Evolutionary conservation across 2,888 invertebrate species (phyloP), one percentile per base, ranked within the genome.

Genomic region (Eilema griseolum): DNA sequence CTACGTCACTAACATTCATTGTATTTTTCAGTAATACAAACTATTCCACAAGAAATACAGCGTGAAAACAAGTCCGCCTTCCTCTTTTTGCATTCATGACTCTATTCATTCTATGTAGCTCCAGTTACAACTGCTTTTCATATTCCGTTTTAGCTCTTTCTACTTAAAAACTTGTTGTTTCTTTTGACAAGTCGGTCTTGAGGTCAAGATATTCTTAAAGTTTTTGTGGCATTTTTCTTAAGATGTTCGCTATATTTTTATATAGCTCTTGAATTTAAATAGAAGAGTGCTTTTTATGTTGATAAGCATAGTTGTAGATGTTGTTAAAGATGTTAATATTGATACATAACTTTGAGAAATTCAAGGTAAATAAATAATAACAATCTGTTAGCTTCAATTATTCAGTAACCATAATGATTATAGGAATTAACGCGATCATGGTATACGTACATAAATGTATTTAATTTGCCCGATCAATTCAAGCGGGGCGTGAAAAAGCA

Each of bases 41-140:
- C 24, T 24, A 65, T 24, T 7, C 41, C 26, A 37, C 41, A 33
- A 60, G 41, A 37, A 37, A 11, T 23, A 8, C 41, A 41, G 41
- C 16, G 26, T 26, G 37, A 66, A 66, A 66, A 59, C 37, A 8
- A 56, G 65, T 67, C 69, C 46, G 14, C 60, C 46, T 67, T 73
- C 66, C 78, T 72, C 72, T 67, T 76, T 79, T 72, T 76, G 61
- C 78, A 72, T 70, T 80, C 71, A 80, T 74, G 74, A 72, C 68
- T 73, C 76, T 67, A 76, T 73, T 76, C 69, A 80, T 80, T 80
- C 81, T 69, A 41, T 61, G 57, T 69, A 61, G 69, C 68, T 74
- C 72, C 69, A 52, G 61, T 72, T 72, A 78, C 78, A 81, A 76
- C 76, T 76, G 78, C 72, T 71, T 65, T 73, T 76, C 78, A 78